Percentiles rank a stretch among this genome's conserved stretches.
These are phyloP conservation scores for Brachymystax lenok DNA, from an alignment of 2,797 vertebrate genomes.

Conservation along the genomic window DNA sequence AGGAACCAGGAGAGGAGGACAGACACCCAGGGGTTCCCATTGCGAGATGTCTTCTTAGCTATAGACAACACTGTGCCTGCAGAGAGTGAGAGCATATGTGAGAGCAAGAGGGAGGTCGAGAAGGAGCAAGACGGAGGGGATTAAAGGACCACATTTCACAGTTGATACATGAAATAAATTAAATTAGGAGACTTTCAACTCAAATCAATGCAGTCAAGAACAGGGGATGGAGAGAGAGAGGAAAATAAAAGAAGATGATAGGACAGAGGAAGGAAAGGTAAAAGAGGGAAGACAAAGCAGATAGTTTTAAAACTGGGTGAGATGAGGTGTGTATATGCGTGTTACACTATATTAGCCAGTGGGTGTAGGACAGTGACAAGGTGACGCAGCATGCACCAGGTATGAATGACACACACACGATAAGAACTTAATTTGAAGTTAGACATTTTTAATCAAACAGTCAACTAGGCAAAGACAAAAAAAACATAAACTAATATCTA, in stretches of 20 bases:
- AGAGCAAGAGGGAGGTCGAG: neutral
- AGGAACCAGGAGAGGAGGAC: slow-evolving; percentile 89
- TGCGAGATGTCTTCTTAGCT: slow-evolving; percentile 82
- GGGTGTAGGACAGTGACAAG: slow-evolving; percentile 46
- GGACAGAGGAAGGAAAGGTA: slow-evolving; percentile 31
- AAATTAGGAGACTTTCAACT: slow-evolving; percentile 54
- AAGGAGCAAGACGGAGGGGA: slow-evolving; percentile 9
- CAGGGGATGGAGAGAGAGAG: neutral
- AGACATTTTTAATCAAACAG: neutral
- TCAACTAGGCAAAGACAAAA: too few relatives aligned
- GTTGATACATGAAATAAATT: slow-evolving; percentile 55
- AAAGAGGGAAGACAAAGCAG: slow-evolving; percentile 27
- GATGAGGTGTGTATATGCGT: neutral
- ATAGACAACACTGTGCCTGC: slow-evolving; percentile 78
- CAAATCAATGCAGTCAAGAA: slow-evolving; percentile 44
- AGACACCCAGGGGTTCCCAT: slow-evolving; percentile 87
- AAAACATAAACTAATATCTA: too few relatives aligned
- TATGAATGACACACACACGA: slow-evolving; percentile 23
- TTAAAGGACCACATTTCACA: slow-evolving; percentile 54
- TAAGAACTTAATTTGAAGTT: neutral
- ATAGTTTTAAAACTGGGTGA: slow-evolving; percentile 8
- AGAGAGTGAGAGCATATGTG: neutral
- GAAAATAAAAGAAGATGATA: slow-evolving; percentile 16
- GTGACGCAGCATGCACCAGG: slow-evolving; percentile 40
- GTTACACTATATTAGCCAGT: slow-evolving; percentile 44